phyloP scores from a whole-genome alignment of 2,797 vertebrate genomes.

The Acipenser transmontanus region DNA sequence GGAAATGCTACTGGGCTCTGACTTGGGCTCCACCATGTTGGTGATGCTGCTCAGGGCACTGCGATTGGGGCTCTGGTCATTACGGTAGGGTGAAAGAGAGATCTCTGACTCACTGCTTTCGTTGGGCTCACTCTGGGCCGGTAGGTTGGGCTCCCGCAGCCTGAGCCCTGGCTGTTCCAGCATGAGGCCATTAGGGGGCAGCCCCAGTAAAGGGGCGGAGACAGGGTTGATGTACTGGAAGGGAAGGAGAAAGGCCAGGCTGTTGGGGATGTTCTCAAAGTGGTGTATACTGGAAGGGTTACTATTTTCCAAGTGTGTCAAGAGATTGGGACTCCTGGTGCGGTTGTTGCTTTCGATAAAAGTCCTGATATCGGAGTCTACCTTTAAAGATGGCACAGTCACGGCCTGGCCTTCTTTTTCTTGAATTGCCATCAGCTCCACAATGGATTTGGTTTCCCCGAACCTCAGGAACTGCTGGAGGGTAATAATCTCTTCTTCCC shows the following conservation, averaged over 20 bases:
- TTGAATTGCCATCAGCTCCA: slow-evolving; percentile 99
- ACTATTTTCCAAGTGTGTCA: slow-evolving; percentile 92
- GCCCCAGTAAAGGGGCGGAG: slow-evolving; percentile 87
- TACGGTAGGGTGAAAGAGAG: slow-evolving; percentile 84
- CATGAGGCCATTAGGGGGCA: slow-evolving; percentile 91
- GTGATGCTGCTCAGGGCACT: slow-evolving; percentile 77
- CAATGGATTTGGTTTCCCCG: slow-evolving; percentile 98
- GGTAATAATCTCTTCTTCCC: slow-evolving; percentile 99
- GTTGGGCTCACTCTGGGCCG: slow-evolving; percentile 83
- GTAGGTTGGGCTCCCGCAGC: slow-evolving; percentile 81
- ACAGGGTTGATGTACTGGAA: slow-evolving; percentile 98
- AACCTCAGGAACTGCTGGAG: slow-evolving; percentile 98
- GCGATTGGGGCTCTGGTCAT: slow-evolving; percentile 79
- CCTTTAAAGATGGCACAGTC: slow-evolving; percentile 92
- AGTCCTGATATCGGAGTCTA: slow-evolving; percentile 96
- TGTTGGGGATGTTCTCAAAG: slow-evolving; percentile 98
- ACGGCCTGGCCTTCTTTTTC: slow-evolving; percentile 98
- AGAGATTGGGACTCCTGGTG: slow-evolving; percentile 89
- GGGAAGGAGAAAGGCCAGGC: slow-evolving; percentile 91
- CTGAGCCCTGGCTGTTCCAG: slow-evolving; percentile 86
- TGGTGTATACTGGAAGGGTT: slow-evolving; percentile 98
- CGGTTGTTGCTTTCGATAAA: slow-evolving; percentile 99
- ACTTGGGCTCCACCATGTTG: slow-evolving; percentile 89
- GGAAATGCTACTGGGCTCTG: slow-evolving; percentile 82
- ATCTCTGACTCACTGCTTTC: slow-evolving; percentile 95